phyloP scores from a whole-genome alignment of 2,888 invertebrate genomes.

The Thumatha senex region DNA sequence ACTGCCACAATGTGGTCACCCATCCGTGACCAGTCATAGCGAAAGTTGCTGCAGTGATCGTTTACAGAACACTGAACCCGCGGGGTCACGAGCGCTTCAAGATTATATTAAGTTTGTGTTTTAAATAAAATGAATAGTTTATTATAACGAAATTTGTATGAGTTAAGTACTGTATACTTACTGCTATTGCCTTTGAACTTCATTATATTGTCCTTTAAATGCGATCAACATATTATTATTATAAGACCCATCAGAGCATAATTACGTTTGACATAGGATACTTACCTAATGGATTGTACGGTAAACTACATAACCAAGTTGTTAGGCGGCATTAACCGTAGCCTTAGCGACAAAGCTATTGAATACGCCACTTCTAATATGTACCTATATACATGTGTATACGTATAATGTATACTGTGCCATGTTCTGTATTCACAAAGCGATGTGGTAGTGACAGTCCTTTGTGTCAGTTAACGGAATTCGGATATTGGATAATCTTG shows the following conservation, averaged over 20 bases:
- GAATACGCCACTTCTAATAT: conserved; percentile 6
- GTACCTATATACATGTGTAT: conserved; percentile 31
- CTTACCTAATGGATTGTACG: conserved; percentile 11
- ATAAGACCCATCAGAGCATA: neutral
- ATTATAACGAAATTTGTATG: too few relatives aligned
- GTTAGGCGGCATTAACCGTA: conserved; percentile 2
- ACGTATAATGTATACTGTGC: neutral
- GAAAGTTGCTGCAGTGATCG: too few relatives aligned
- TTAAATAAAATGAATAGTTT: too few relatives aligned
- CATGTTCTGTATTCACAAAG: conserved; percentile 54
- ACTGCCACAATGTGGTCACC: too few relatives aligned
- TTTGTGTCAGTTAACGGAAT: conserved; percentile 72
- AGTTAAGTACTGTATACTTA: too few relatives aligned
- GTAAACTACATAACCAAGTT: conserved; percentile 15
- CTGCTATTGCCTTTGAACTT: too few relatives aligned
- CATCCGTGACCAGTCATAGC: too few relatives aligned
- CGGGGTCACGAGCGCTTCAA: too few relatives aligned
- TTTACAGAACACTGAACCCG: too few relatives aligned
- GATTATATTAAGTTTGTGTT: too few relatives aligned
- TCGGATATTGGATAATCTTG: conserved; percentile 75
- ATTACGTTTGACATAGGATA: conserved; percentile 14
- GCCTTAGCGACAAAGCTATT: neutral
- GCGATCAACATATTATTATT: neutral
- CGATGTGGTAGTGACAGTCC: conserved; percentile 65
- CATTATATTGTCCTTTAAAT: too few relatives aligned